A percentile compares a stretch with the other conserved stretches of the same genome.
Conservation (phyloP, 2,888 invertebrate species). For the Chymomyza fuscimana region DNA sequence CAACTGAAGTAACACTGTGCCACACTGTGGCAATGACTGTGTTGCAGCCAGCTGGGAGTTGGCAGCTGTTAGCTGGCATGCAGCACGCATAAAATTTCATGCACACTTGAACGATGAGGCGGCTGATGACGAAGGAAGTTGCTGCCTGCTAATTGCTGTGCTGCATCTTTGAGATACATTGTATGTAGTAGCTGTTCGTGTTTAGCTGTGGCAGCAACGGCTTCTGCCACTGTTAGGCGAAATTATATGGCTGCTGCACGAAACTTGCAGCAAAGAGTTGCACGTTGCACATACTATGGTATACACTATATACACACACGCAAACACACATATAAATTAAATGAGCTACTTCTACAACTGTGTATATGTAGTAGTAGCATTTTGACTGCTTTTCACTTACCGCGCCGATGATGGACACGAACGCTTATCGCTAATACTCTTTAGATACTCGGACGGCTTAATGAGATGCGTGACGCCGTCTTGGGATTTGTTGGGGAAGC, state of each 20-base stretch:
- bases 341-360: background rate
- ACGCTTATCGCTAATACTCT: constrained; percentile 87
- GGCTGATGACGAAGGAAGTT: constrained; percentile 39
- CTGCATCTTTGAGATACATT: constrained; percentile 19
- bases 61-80: constrained; percentile 36
- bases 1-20: constrained; percentile 59
- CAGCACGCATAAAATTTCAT: constrained; percentile 75
- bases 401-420: constrained; percentile 81
- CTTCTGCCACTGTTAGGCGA: constrained; percentile 52
- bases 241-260: constrained; percentile 61
- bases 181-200: constrained; percentile 1
- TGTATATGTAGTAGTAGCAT: background rate
- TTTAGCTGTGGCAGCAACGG: constrained; percentile 59
- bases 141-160: constrained; percentile 17
- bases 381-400: constrained; percentile 66
- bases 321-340: background rate
- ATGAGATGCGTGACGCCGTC: constrained; percentile 91
- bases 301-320: background rate
- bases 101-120: constrained; percentile 60
- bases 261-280: constrained; percentile 44
- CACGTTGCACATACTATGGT: background rate
- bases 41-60: background rate
- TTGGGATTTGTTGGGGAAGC: constrained; percentile 86
- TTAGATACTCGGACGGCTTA: constrained; percentile 94
- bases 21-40: constrained; percentile 8